Conservation (phyloP, 2,888 invertebrate genomes). For the Gryllus longicercus region DNA sequence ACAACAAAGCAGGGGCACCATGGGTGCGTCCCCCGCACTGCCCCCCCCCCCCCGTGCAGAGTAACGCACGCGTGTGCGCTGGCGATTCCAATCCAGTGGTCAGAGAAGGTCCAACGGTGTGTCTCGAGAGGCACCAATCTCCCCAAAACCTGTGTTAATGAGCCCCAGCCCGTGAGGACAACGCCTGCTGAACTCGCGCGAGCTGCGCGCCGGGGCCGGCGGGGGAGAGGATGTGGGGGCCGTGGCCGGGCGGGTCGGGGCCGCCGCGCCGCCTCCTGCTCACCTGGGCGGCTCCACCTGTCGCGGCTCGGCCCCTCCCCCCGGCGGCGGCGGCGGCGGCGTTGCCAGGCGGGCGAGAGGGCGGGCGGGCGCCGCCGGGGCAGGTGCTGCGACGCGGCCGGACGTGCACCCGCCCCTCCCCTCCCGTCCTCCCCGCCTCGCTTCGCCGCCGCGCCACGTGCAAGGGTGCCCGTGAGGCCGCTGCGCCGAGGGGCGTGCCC, state of each 20-base stretch:
- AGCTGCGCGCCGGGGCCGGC: neutral
- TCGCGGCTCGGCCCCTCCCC: neutral
- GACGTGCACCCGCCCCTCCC: neutral
- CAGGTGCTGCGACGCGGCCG: neutral
- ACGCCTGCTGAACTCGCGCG: neutral
- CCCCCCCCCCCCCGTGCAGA: too few relatives aligned
- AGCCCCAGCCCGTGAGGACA: neutral
- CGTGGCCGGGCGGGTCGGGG: too few relatives aligned
- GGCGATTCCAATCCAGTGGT: too few relatives aligned
- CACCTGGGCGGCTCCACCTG: neutral
- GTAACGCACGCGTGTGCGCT: too few relatives aligned
- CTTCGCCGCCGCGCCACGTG: neutral
- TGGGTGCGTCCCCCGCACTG: too few relatives aligned
- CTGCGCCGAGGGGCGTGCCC: constrained; percentile 7
- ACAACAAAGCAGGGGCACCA: too few relatives aligned
- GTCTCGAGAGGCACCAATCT: too few relatives aligned
- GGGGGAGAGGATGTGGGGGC: neutral
- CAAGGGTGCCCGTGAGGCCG: neutral
- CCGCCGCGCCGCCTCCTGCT: too few relatives aligned
- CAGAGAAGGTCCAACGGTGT: too few relatives aligned
- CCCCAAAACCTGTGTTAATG: neutral
- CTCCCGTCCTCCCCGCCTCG: neutral
- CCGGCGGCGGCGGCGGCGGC: neutral
- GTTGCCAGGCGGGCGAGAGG: neutral
- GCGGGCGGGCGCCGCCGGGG: neutral